Percentiles rank a stretch among this genome's conserved stretches.
phyloP scores from a whole-genome alignment of 2,888 invertebrate genomes.

The Ornithoptera priamus region DNA sequence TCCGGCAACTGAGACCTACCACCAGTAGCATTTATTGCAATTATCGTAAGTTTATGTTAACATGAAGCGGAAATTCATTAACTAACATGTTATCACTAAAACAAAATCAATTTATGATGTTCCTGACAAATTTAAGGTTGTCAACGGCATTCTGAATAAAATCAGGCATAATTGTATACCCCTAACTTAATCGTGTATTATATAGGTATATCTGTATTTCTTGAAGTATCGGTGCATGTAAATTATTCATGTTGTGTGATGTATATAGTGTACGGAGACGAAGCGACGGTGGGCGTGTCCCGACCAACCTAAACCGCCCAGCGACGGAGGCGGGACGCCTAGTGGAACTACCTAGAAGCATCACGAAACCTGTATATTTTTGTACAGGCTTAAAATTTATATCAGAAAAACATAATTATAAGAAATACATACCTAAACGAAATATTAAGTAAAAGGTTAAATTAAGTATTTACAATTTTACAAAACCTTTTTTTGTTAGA shows the following conservation, averaged over 20 bases:
- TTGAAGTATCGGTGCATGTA: slow-evolving; percentile 26
- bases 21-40: too few relatives aligned
- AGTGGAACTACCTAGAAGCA: slow-evolving; percentile 16
- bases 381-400: not conserved
- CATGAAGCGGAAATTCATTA: too few relatives aligned
- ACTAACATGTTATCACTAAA: too few relatives aligned
- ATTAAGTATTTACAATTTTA: too few relatives aligned
- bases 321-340: slow-evolving; percentile 57
- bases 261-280: slow-evolving; percentile 34
- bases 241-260: slow-evolving; percentile 30
- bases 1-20: too few relatives aligned
- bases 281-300: slow-evolving; percentile 66
- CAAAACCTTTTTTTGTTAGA: too few relatives aligned
- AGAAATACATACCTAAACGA: not conserved
- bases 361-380: slow-evolving; percentile 22
- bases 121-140: too few relatives aligned
- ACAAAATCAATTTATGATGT: too few relatives aligned
- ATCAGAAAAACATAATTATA: not conserved
- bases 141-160: too few relatives aligned
- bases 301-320: slow-evolving; percentile 54
- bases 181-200: too few relatives aligned
- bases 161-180: too few relatives aligned
- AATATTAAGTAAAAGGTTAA: not conserved
- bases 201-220: not conserved
- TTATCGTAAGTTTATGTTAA: too few relatives aligned